Conservation (phyloP, 1,140 invertebrate species). For the Tetramorium alpestre region DNA sequence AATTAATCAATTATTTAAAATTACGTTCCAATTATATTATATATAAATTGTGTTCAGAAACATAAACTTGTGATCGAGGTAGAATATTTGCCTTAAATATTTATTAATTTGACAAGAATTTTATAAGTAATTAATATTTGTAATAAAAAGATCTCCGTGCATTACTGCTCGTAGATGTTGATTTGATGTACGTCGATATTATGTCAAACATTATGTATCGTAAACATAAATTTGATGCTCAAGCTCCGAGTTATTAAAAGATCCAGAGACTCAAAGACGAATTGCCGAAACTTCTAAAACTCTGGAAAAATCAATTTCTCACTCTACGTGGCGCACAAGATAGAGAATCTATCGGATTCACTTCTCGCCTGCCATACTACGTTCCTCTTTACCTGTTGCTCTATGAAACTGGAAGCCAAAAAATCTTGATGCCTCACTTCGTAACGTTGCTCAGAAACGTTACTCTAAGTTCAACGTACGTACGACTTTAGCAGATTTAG, state of each 20-base stretch:
- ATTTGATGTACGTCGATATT: not conserved
- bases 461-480: not conserved
- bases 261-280: not conserved
- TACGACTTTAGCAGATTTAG: not conserved
- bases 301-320: slow-evolving; percentile 51
- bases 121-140: not conserved
- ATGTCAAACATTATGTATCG: not conserved
- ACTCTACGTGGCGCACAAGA: slow-evolving; percentile 14
- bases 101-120: not conserved
- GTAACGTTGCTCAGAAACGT: not conserved
- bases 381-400: slow-evolving; percentile 58
- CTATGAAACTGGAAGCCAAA: slow-evolving; percentile 52
- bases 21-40: not conserved
- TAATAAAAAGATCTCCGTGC: not conserved
- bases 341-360: slow-evolving; percentile 44
- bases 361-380: slow-evolving; percentile 22
- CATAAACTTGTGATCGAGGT: not conserved
- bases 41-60: not conserved
- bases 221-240: not conserved
- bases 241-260: not conserved
- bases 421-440: slow-evolving; percentile 15
- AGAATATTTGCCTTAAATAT: not conserved
- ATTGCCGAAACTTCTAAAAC: slow-evolving; percentile 2
- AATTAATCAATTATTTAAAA: not conserved
- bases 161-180: not conserved